Base-by-base conservation (phyloP, 2,113 vertebrate genomes). In the Stigmatopora nigra region DNA sequence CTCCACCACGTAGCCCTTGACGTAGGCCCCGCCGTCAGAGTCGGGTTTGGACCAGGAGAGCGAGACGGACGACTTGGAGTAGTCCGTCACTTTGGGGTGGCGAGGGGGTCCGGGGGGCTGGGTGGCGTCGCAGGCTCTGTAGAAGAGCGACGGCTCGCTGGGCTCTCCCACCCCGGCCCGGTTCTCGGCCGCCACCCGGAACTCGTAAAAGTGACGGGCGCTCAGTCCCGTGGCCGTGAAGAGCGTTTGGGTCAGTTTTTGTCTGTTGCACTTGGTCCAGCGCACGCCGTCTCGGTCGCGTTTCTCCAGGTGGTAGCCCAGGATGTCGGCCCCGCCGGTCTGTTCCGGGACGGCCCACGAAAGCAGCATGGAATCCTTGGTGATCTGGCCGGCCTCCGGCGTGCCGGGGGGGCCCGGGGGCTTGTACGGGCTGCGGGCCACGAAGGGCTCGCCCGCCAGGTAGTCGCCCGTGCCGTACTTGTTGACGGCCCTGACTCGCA, bases 211-310 rank as follows among this genome's bases (percentile, higher is more conserved):
- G 84, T 98, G 96, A 14, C 93, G 17, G 92, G 93, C 1, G 90
- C n/a, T 93, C 68, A 98, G 91, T 57, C 96, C 95, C 44, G 92
- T 95, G 69, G 93, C 94, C 88, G 92, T 93, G 81, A 95, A 91
- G 61, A 92, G 65, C 36, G 93, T 86, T 59, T 97, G 94, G 0
- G 85, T 90, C 57, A 99, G 79, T 71, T 92, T 93, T 85, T 97
- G 92, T 89, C 95, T 93, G 82, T 97, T 98, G 80, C 97, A 99
- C 77, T 98, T 99, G 73, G 93, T 96, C 96, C 96, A 99, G 67
- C 95, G 91, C 35, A 98, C 87, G 53, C 97, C 91, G 79, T 98
- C 95, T 88, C 98, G 98, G 75, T 98, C 96, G 79, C 94, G 92
- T 86, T 99, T 99, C 86, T 99, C 97, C 82, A 99, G 90, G 80